phyloP scores from a whole-genome alignment of 2,888 invertebrate species.

The Cinara cedri region DNA sequence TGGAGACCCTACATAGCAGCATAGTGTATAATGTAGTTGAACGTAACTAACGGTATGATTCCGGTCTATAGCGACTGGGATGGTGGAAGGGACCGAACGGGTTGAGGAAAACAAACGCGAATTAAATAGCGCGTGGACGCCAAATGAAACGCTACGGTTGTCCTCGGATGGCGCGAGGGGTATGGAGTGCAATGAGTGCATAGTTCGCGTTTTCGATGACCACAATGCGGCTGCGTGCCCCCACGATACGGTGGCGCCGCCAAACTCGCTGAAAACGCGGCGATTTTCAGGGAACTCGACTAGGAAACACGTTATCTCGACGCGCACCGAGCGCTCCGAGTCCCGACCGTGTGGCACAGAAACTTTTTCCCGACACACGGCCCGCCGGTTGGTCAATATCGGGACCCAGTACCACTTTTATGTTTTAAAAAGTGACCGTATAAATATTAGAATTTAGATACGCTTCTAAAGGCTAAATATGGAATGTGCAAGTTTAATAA shows the following conservation, averaged over 20 bases:
- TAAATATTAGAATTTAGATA: neutral
- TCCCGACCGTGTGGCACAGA: neutral
- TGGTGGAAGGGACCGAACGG: too few relatives aligned
- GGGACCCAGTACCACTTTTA: constrained; percentile 17
- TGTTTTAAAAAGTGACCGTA: neutral
- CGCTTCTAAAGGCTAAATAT: too few relatives aligned
- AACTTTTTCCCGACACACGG: neutral
- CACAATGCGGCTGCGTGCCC: neutral
- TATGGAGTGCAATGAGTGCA: neutral
- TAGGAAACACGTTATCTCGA: neutral
- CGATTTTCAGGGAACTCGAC: neutral
- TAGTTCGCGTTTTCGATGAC: neutral
- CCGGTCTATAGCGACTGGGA: too few relatives aligned
- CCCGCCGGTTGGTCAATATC: constrained; percentile 42
- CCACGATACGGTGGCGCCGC: too few relatives aligned
- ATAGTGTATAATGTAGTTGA: too few relatives aligned
- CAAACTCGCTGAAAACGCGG: neutral
- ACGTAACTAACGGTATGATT: too few relatives aligned
- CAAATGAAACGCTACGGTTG: neutral
- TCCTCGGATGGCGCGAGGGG: neutral
- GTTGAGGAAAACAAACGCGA: neutral
- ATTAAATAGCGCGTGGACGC: constrained; percentile 2
- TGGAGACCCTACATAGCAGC: too few relatives aligned
- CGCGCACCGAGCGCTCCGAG: neutral
- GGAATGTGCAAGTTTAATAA: too few relatives aligned